Percentiles rank a stretch among this genome's conserved stretches.
Conservation (phyloP, 2,113 vertebrate species). For the Paradoxurus hermaphroditus region DNA sequence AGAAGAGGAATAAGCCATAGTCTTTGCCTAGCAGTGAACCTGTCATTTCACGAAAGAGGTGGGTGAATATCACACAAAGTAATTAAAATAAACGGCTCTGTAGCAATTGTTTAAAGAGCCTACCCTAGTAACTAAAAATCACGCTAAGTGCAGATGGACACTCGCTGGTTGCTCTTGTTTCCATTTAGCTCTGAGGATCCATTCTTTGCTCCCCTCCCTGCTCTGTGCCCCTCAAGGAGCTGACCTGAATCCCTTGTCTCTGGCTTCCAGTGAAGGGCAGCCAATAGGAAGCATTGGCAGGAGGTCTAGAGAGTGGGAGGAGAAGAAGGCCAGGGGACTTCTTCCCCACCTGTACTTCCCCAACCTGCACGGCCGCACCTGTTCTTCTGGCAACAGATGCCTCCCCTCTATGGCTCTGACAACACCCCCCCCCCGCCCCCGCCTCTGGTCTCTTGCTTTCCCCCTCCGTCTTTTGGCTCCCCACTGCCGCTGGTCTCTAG, state of each 20-base stretch:
- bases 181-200: background rate
- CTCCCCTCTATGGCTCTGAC: background rate
- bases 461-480: background rate
- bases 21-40: background rate
- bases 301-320: background rate
- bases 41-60: background rate
- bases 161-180: background rate
- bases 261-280: background rate
- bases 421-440: background rate
- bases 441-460: no score
- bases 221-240: background rate
- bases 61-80: background rate
- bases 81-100: background rate
- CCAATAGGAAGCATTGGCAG: background rate
- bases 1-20: background rate
- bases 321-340: background rate
- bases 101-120: background rate
- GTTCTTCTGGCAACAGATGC: background rate
- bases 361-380: no score
- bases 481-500: background rate
- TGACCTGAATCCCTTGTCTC: background rate
- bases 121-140: background rate
- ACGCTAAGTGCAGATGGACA: background rate
- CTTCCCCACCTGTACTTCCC: background rate
- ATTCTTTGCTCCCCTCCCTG: no score